Percentiles rank a stretch among this genome's conserved stretches.
phyloP scores from a whole-genome alignment of 2,797 vertebrate genomes.

The Florisuga fusca region DNA sequence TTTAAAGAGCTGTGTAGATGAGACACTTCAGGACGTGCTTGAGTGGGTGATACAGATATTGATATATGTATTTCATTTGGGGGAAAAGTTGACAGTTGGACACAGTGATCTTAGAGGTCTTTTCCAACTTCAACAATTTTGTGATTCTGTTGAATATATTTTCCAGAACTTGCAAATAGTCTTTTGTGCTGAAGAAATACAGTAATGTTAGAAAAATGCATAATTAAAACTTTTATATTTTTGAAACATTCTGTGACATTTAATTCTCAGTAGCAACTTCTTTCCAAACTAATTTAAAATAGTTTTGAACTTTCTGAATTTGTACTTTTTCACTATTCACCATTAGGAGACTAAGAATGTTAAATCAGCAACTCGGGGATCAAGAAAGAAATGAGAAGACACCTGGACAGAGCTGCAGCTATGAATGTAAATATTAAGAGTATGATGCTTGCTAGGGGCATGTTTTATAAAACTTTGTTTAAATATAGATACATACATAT shows the following conservation, averaged over 20 bases:
- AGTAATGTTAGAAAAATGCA: neutral
- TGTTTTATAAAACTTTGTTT: neutral
- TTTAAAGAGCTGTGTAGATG: too few relatives aligned
- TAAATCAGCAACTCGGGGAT: conserved; percentile 86
- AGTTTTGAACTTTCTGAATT: conserved; percentile 8
- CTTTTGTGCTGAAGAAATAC: neutral
- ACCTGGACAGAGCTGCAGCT: conserved; percentile 67
- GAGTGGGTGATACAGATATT: too few relatives aligned
- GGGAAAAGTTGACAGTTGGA: too few relatives aligned
- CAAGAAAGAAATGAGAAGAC: conserved; percentile 77
- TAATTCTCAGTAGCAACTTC: neutral
- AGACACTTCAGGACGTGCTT: too few relatives aligned
- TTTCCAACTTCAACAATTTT: too few relatives aligned
- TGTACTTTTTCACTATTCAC: conserved; percentile 44
- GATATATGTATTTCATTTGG: too few relatives aligned
- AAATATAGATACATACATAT: neutral
- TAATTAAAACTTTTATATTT: neutral
- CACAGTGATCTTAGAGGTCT: too few relatives aligned
- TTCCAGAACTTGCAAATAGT: neutral
- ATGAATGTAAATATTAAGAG: conserved; percentile 81
- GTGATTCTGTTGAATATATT: neutral
- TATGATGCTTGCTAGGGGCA: neutral
- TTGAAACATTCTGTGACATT: neutral
- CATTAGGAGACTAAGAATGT: conserved; percentile 82
- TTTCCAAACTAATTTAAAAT: neutral